A percentile compares a stretch with the other conserved stretches of the same genome.
These are phyloP conservation scores for Podarcis cretensis DNA, from an alignment of 2,113 vertebrate species.

Conservation along the genomic window DNA sequence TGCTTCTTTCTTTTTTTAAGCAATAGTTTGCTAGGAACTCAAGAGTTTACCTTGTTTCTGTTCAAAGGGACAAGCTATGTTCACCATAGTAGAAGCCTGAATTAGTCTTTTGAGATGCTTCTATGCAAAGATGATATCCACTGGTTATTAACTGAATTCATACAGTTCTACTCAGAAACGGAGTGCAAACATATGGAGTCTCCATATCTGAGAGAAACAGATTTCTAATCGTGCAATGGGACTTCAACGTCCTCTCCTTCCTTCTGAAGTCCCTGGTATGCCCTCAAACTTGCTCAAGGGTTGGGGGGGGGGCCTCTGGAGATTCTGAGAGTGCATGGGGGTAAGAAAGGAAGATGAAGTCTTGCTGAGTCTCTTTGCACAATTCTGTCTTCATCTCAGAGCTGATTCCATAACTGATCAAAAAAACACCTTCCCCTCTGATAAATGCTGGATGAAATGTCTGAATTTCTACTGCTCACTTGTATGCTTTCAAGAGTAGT, in stretches of 20 bases:
- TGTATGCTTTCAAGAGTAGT: not conserved
- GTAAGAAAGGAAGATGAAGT: no score
- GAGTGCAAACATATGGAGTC: not conserved
- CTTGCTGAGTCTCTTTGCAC: no score
- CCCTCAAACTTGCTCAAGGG: no score
- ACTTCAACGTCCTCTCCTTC: no score
- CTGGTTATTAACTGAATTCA: not conserved
- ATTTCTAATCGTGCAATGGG: no score
- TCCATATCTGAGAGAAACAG: no score
- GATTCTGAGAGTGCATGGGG: no score
- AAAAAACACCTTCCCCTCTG: not conserved
- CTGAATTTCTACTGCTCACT: slow-evolving; percentile 9
- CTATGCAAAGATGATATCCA: not conserved
- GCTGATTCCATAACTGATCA: not conserved
- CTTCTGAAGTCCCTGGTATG: no score
- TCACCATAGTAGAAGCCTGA: not conserved
- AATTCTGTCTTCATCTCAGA: not conserved
- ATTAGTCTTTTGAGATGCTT: not conserved
- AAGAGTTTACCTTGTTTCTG: slow-evolving; percentile 17
- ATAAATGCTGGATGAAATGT: not conserved
- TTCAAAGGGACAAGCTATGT: not conserved
- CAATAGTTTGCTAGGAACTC: slow-evolving; percentile 51
- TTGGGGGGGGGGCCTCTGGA: no score
- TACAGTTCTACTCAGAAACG: not conserved
- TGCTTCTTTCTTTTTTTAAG: not conserved